Evolutionary conservation across 2,797 vertebrate species (phyloP).

Genomic region (Loris lydekkerianus): DNA sequence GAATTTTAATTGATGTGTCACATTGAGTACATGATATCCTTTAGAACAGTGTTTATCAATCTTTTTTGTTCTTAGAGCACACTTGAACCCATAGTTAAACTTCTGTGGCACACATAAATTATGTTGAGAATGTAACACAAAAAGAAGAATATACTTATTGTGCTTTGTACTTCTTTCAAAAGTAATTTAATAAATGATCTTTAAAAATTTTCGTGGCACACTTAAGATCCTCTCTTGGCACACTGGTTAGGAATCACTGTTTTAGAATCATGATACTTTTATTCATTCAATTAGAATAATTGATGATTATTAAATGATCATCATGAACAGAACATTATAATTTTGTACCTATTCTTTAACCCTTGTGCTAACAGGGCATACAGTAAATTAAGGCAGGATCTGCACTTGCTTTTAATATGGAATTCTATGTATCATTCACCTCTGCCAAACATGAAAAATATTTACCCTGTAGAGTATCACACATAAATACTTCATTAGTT

Average conservation of each 20-base stretch:
- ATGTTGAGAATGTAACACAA: too few species aligned
- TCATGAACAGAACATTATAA: background rate
- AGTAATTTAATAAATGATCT: too few species aligned
- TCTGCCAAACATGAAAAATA: slow-evolving; percentile 44
- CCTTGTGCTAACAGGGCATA: background rate
- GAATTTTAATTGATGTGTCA: background rate
- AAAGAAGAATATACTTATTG: too few species aligned
- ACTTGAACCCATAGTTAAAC: too few species aligned
- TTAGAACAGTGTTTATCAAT: background rate
- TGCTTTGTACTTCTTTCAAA: too few species aligned
- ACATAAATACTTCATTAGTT: slow-evolving; percentile 24
- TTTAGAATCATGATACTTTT: background rate
- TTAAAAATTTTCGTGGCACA: too few species aligned
- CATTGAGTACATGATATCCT: background rate
- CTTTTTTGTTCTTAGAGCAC: too few species aligned
- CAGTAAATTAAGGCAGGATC: background rate
- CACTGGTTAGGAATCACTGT: too few species aligned
- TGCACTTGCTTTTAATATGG: background rate
- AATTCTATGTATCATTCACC: background rate
- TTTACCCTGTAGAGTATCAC: background rate
- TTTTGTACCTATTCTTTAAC: background rate
- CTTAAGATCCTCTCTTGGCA: too few species aligned
- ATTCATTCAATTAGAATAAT: background rate
- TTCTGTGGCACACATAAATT: too few species aligned
- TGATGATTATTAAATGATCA: background rate